phyloP scores from a whole-genome alignment of 2,888 invertebrate species.

The Lasioglossum vierecki region DNA sequence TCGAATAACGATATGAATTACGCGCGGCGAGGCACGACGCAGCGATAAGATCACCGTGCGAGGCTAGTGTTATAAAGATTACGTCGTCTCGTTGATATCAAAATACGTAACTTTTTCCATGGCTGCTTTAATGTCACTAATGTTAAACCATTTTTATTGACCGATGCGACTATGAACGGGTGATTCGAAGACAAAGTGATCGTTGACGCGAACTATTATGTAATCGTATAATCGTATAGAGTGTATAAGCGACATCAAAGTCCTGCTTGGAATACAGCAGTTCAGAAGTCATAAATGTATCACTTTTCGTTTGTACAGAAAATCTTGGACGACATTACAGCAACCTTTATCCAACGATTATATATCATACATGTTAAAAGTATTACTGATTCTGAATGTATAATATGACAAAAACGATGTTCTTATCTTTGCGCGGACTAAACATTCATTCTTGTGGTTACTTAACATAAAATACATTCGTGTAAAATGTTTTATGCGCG shows the following conservation, averaged over 20 bases:
- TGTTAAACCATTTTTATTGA: background rate
- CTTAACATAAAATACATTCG: background rate
- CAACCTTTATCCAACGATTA: background rate
- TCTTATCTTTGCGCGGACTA: background rate
- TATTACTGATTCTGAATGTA: conserved; percentile 2
- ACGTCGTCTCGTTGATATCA: background rate
- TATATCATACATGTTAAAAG: background rate
- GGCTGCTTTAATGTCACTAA: background rate
- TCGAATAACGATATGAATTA: background rate
- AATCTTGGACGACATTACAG: background rate
- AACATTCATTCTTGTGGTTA: background rate
- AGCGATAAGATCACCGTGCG: conserved; percentile 12
- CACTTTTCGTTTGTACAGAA: background rate
- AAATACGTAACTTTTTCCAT: background rate
- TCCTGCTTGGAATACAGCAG: background rate
- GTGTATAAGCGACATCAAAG: conserved; percentile 11
- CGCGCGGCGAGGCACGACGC: too few relatives aligned
- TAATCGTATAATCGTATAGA: background rate
- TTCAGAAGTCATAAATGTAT: conserved; percentile 13
- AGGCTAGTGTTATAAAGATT: conserved; percentile 1
- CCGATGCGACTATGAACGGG: background rate
- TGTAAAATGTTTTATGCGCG: background rate
- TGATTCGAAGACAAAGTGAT: background rate
- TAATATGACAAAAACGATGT: background rate
- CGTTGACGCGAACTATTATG: conserved; percentile 11